Conservation (phyloP, 2,113 vertebrate species). For the Saccopteryx leptura region DNA sequence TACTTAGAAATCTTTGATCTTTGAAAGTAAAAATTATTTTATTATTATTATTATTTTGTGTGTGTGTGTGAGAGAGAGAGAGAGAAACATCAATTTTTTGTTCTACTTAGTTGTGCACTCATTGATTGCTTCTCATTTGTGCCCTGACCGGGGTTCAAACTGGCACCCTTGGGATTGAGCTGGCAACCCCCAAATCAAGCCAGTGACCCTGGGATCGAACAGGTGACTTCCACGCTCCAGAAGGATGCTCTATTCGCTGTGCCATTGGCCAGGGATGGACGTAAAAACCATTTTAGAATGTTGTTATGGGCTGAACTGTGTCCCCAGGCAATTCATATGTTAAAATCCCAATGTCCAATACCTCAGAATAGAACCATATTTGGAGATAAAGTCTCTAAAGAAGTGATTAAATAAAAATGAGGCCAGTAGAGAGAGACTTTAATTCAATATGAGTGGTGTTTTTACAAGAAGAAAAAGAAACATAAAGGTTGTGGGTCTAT, state of each 20-base stretch:
- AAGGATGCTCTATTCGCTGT: too few relatives aligned
- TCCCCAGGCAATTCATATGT: background rate
- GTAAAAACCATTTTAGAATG: constrained; percentile 4
- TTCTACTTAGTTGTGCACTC: too few relatives aligned
- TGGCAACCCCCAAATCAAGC: too few relatives aligned
- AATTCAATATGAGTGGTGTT: background rate
- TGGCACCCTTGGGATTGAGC: too few relatives aligned
- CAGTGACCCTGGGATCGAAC: too few relatives aligned
- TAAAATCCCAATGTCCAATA: background rate
- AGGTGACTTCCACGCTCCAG: too few relatives aligned
- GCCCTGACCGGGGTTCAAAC: too few relatives aligned
- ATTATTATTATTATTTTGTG: background rate
- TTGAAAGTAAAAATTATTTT: constrained; percentile 5
- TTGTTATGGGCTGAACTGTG: background rate
- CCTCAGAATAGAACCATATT: background rate
- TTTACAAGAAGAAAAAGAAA: background rate
- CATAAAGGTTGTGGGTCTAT: background rate
- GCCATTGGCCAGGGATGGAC: background rate
- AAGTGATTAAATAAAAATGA: background rate
- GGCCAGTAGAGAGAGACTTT: background rate
- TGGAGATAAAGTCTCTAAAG: background rate
- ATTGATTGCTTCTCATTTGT: too few relatives aligned
- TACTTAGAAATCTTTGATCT: background rate
- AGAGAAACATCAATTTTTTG: too few relatives aligned
- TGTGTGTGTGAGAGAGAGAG: too few relatives aligned